Base-by-base conservation (phyloP, 2,113 vertebrate species). In the Theristicus caerulescens region DNA sequence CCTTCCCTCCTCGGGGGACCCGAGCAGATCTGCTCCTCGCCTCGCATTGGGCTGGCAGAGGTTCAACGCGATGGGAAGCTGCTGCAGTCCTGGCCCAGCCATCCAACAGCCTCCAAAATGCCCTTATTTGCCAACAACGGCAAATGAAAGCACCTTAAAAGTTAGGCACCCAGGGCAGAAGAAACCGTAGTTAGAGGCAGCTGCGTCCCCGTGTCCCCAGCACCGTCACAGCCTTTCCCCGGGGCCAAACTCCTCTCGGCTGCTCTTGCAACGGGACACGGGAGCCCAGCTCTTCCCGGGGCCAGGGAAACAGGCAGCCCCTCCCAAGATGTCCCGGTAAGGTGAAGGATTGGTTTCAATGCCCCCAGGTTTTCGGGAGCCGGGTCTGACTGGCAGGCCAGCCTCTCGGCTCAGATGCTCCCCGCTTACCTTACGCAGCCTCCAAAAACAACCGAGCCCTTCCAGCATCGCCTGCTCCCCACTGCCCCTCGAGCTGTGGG, bases 391-490 rank as follows among this genome's bases (percentile, higher is more conserved):
- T 10, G 8, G 29, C 85, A 73, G 77, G 16, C 7, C 44, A 77
- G 36, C 16, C 38, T 72, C 36, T 16, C 19, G 2, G 47, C 62
- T 70, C 84, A 62, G 40, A 9, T 38, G 49, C 22, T 73, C 49
- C 72, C 16, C 6, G 0, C 11, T 49, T 2, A 20, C 58, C 86
- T 72, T 36, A 20, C 3, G 0, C 22, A 47, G 57, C 17, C 46
- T 47, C 80, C 42, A 49, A 13, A 83, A 26, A 38, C 16, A 32
- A 71, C 66, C 2, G 2, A 57, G 85, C 2, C 0, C 62, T 46
- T 31, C 49, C 80, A 82, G 90, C 62, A 8, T 3, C 0, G 0
- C 21, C 64, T 16, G 64, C 47, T 47, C 83, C 80, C 20, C 2
- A 22, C 49, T 65, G 38, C 32, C 32, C 21, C 17, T 9, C 6